Evolutionary conservation across 64 coral and sea anemone species (phyloP), one percentile per base, ranked within the genome.

Genomic region (Actinia tenebrosa): DNA sequence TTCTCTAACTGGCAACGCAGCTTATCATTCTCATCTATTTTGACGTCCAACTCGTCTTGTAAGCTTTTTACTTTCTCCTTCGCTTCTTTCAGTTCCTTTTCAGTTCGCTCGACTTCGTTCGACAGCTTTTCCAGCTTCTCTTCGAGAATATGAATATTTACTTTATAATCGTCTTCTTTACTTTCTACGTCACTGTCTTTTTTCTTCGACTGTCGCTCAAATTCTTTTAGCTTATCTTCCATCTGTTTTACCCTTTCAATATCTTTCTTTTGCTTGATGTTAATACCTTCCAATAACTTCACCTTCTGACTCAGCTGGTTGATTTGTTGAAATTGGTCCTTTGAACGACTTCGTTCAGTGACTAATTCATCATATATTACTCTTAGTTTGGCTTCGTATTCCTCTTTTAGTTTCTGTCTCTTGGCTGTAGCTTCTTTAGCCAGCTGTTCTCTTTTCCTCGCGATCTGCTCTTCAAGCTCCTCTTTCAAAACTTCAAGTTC

Each of bases 391-490:
- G 83, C 71, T 90, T 97, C 94, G 54, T 97, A 97, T 60, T 97
- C 94, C 45, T 97, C 94, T 84, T 89, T 93, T 55, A 97, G 86
- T 86, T 84, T 90, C 60, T 97, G 94, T 50, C 94, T 81, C 78
- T 97, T 97, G 18, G 88, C 86, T 45, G 91, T 84, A 60, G 94
- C 89, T 52, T 97, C 94, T 71, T 82, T 93, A 10, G 94, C 91
- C 58, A 97, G 88, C 84, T 97, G 94, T 20, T 97, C 94, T 86
- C 94, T 46, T 90, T 97, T 97, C 44, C 81, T 97, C 5, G 94
- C 88, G 23, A 97, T 97, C 86, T 97, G 94, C 60, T 97, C 94
- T 64, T 97, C 94, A 27, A 97, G 91, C 55, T 97, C 94, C 80
- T 90, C 91, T 83, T 97, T 97, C 37, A 97, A 83, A 44, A n/a